Evolutionary conservation across 2,888 invertebrate species (phyloP).

Genomic region (Drosophila parthenogenetica): DNA sequence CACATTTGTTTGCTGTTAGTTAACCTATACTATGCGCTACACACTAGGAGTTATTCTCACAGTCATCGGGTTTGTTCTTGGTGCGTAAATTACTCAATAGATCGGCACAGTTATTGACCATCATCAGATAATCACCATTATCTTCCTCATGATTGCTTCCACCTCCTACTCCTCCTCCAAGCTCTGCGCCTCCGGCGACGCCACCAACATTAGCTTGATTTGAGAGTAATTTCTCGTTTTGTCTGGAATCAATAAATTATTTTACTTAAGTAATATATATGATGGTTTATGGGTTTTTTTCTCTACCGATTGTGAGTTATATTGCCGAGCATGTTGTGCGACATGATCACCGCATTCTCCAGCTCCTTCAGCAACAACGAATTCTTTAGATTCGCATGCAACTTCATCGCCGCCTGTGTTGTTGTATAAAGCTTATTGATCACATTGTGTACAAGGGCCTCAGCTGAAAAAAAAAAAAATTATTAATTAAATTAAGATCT

Average conservation of each 20-base stretch:
- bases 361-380: slow-evolving; percentile 85
- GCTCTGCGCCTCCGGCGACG: slow-evolving; percentile 14
- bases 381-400: slow-evolving; percentile 84
- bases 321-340: slow-evolving; percentile 85
- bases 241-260: slow-evolving; percentile 42
- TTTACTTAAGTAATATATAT: background rate
- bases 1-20: slow-evolving; percentile 33
- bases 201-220: slow-evolving; percentile 56
- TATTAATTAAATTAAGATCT: too few species aligned
- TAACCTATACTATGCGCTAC: slow-evolving; percentile 73
- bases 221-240: slow-evolving; percentile 73
- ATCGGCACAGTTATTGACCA: slow-evolving; percentile 88
- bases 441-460: slow-evolving; percentile 88
- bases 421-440: slow-evolving; percentile 86
- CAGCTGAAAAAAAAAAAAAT: slow-evolving; percentile 86
- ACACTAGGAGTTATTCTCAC: slow-evolving; percentile 85
- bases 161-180: slow-evolving; percentile 38
- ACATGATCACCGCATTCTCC: slow-evolving; percentile 85
- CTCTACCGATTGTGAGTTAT: slow-evolving; percentile 83
- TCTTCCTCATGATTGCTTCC: slow-evolving; percentile 73
- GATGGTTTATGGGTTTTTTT: background rate
- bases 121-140: slow-evolving; percentile 86
- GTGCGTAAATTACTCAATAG: slow-evolving; percentile 86
- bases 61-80: slow-evolving; percentile 85
- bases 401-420: slow-evolving; percentile 84